Base-by-base conservation (phyloP, 2,797 vertebrate species). In the Uromys caudimaculatus region DNA sequence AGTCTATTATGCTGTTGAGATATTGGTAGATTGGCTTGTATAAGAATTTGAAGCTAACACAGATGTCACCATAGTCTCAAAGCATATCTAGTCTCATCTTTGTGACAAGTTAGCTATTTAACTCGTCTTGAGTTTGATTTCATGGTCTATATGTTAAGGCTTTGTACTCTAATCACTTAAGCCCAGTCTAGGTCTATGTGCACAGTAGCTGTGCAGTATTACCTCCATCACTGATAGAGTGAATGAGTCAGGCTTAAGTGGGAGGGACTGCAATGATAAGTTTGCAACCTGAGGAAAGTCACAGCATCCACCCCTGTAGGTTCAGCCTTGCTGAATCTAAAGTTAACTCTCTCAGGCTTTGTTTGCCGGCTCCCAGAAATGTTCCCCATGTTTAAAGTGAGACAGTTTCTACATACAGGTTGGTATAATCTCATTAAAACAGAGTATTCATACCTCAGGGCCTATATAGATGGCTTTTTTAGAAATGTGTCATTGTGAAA, bases 41-140 rank as follows among this genome's bases (percentile, higher is more conserved):
- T 14, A 90, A 95, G 88, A 93, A 90, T 88, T 71, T 52, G 4
- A 93, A 95, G 76, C 9, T 47, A 79, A 73, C 81, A 82, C 19
- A 90, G 44, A 79, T 82, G 29, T 84, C 69, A 75, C 35, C 6
- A 38, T 90, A n/a, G 17, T 96, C 94, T 93, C 16, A 94, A 47
- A 77, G 64, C 89, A 24, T 44, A 10, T 94, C 19, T 93, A 47
- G 12, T 86, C 23, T 41, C 93, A 44, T 38, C 73, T 82, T 89
- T 93, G 88, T 27, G 29, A 62, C 54, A 73, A 79, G 71, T 92
- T 86, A 95, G 41, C 47, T 94, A 1, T 69, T 27, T 56, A 79
- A n/a, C 32, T 87, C 73, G 58, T 95, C 29, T 47, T 77, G 69
- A 52, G 27, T 91, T 91, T 10, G n/a, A 27, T 86, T 83, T 92